phyloP scores from a whole-genome alignment of 2,888 invertebrate species.

The Uloborus plumipes region DNA sequence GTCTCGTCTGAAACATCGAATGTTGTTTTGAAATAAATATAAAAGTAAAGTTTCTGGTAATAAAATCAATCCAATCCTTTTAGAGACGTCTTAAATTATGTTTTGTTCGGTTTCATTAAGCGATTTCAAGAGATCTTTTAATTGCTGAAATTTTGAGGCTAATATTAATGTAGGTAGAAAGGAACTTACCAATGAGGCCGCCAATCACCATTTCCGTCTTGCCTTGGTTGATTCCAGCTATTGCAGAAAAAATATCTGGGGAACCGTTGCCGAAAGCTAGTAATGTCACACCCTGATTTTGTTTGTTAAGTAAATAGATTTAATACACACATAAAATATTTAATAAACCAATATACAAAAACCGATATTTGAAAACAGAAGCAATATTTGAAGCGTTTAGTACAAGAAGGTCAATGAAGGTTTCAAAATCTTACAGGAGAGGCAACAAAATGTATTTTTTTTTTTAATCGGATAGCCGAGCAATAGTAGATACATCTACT shows the following conservation, averaged over 20 bases:
- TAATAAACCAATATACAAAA: neutral
- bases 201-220: conserved; percentile 72
- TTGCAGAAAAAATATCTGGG: conserved; percentile 79
- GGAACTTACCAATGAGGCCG: conserved; percentile 70
- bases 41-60: no score
- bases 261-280: conserved; percentile 81
- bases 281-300: conserved; percentile 77
- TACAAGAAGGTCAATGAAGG: no score
- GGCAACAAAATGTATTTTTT: no score
- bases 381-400: no score
- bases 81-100: neutral
- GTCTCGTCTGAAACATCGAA: no score
- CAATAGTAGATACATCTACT: no score
- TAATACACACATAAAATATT: neutral
- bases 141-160: no score
- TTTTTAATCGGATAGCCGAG: no score
- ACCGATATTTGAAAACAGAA: no score
- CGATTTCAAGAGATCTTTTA: neutral
- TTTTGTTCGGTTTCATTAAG: neutral
- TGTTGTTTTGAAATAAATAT: no score
- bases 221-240: conserved; percentile 73
- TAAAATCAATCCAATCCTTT: no score
- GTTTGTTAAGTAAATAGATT: neutral
- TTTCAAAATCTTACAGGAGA: no score
- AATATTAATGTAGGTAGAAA: neutral